Evolutionary conservation across 2,113 vertebrate genomes (phyloP).

Genomic region (Excalfactoria chinensis): DNA sequence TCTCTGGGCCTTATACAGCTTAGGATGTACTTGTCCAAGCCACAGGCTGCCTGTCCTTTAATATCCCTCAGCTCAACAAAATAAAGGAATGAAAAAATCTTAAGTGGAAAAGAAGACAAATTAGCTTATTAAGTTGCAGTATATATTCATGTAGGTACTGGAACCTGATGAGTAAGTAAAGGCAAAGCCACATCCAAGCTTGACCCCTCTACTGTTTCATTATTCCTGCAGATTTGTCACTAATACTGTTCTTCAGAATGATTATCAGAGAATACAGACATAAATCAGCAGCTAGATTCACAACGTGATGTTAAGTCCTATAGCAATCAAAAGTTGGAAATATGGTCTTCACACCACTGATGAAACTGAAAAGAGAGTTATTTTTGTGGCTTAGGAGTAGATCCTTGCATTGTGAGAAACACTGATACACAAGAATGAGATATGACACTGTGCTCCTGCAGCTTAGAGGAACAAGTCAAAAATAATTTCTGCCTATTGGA

Average conservation of each 20-base stretch:
- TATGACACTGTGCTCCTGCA: background rate
- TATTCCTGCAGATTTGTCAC: background rate
- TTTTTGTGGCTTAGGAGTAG: background rate
- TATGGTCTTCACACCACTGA: background rate
- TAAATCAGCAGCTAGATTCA: background rate
- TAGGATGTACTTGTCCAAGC: no score
- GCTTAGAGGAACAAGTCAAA: background rate
- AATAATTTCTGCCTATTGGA: background rate
- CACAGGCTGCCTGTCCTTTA: background rate
- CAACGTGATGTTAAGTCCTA: background rate
- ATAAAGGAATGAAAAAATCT: background rate
- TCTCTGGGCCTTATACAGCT: no score
- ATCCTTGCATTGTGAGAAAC: background rate
- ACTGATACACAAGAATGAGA: background rate
- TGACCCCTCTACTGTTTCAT: background rate
- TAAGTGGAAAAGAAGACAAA: rapidly evolving
- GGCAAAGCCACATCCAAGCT: background rate
- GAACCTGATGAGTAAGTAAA: background rate
- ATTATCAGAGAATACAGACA: background rate
- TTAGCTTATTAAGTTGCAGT: background rate
- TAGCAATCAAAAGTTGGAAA: background rate
- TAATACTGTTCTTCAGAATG: background rate
- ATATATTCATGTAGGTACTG: background rate
- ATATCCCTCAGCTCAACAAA: background rate
- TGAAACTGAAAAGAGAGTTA: background rate